These are phyloP conservation scores for Metalampra italica DNA, from an alignment of 2,888 invertebrate species.

Conservation along the genomic window DNA sequence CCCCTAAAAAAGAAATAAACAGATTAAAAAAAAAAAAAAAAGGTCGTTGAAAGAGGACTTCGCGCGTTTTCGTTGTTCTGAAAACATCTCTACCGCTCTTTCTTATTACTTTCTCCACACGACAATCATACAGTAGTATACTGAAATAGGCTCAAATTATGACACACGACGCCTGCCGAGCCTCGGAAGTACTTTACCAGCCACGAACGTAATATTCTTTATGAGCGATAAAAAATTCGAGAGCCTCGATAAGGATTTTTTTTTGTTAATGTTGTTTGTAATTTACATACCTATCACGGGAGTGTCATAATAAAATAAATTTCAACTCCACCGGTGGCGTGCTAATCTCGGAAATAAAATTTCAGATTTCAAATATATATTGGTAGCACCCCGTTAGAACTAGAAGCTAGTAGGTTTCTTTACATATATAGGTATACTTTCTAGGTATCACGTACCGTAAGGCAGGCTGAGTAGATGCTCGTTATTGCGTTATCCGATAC, in stretches of 20 bases:
- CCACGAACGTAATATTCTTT: constrained; percentile 40
- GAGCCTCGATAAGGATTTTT: constrained; percentile 20
- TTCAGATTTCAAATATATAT: background rate
- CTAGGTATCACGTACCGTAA: background rate
- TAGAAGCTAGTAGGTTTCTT: too few species aligned
- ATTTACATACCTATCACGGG: constrained; percentile 10
- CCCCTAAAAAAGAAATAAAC: too few species aligned
- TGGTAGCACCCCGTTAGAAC: too few species aligned
- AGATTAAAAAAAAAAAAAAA: too few species aligned
- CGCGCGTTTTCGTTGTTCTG: too few species aligned
- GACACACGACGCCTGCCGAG: constrained; percentile 28
- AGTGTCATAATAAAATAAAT: constrained; percentile 3
- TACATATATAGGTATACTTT: background rate
- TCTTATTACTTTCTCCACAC: background rate
- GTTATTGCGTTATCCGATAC: constrained; percentile 21
- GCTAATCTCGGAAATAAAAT: background rate
- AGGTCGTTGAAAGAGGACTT: too few species aligned
- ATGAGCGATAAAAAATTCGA: constrained; percentile 42
- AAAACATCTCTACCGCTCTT: background rate
- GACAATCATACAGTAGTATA: constrained; percentile 11
- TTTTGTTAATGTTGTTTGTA: constrained; percentile 16
- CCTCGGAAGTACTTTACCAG: constrained; percentile 39
- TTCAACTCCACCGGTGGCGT: background rate
- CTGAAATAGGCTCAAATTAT: constrained; percentile 43
- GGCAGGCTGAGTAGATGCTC: background rate